Conservation (phyloP, 2,797 vertebrate genomes). For the Pteronotus mesoamericanus region DNA sequence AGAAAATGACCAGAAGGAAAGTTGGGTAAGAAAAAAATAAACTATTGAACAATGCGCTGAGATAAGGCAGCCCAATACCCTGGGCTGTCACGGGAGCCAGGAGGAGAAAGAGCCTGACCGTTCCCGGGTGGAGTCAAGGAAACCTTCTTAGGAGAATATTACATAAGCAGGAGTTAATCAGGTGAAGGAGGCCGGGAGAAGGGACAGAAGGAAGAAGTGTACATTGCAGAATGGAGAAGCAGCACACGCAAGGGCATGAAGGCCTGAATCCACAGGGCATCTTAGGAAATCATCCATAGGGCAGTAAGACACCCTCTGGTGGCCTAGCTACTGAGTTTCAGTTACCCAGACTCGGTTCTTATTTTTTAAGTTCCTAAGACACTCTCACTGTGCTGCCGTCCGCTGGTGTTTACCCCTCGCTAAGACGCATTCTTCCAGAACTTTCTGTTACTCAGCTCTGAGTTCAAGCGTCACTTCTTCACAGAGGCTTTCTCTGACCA, state of each 20-base stretch:
- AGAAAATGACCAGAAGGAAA: not conserved
- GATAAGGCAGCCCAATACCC: not conserved
- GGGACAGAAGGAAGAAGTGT: not conserved
- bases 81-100: not conserved
- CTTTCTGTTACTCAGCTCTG: not conserved
- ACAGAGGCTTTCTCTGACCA: not conserved
- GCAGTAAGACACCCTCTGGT: not conserved
- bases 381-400: not conserved
- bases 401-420: not conserved
- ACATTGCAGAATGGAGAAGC: not conserved
- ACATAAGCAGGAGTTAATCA: not conserved
- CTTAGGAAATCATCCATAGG: not conserved
- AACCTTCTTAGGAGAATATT: not conserved
- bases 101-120: not conserved
- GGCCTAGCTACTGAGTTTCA: not conserved
- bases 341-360: not conserved
- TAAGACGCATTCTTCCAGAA: not conserved
- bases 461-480: not conserved
- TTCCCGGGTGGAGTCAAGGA: not conserved
- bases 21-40: not conserved
- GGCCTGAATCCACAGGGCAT: not conserved
- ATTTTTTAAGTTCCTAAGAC: not conserved
- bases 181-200: not conserved
- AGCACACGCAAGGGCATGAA: not conserved
- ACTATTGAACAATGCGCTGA: not conserved